Percentiles rank a stretch among this genome's conserved stretches.
Evolutionary conservation across 2,888 invertebrate genomes (phyloP).

Genomic region (Cosmia trapezina): DNA sequence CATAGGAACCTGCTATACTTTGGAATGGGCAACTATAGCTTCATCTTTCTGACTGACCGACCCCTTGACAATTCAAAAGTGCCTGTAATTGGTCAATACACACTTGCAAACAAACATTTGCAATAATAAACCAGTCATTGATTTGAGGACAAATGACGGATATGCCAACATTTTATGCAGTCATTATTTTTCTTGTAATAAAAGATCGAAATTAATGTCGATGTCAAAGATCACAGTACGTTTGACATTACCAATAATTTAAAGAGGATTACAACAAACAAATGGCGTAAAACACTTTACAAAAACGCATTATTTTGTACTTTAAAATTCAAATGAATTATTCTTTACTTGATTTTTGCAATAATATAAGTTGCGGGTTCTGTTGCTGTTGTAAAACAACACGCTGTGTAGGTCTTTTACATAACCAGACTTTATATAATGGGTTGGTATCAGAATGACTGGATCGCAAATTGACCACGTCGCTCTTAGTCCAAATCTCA

Average conservation of each 20-base stretch:
- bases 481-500: no score
- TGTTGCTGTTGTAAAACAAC: no score
- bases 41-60: no score
- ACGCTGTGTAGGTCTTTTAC: no score
- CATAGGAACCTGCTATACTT: no score
- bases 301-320: conserved; percentile 23
- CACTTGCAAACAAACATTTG: not conserved
- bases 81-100: no score
- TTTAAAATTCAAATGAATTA: not conserved
- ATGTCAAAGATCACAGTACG: conserved; percentile 27
- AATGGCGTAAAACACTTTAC: conserved; percentile 42
- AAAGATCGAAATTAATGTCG: conserved; percentile 34
- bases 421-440: no score
- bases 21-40: no score
- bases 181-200: conserved; percentile 38
- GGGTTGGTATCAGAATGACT: no score
- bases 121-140: conserved; percentile 7
- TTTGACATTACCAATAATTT: conserved; percentile 58
- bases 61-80: no score
- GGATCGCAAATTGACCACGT: no score
- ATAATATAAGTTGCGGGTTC: not conserved
- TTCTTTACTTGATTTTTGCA: not conserved
- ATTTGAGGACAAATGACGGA: conserved; percentile 32
- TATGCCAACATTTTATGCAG: conserved; percentile 18
- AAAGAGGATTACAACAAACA: conserved; percentile 41